Evolutionary conservation across 35 echinoderm and acorn worm genomes (phyloP), one percentile per base, ranked within the genome.

Genomic region (Heliocidaris tuberculata): DNA sequence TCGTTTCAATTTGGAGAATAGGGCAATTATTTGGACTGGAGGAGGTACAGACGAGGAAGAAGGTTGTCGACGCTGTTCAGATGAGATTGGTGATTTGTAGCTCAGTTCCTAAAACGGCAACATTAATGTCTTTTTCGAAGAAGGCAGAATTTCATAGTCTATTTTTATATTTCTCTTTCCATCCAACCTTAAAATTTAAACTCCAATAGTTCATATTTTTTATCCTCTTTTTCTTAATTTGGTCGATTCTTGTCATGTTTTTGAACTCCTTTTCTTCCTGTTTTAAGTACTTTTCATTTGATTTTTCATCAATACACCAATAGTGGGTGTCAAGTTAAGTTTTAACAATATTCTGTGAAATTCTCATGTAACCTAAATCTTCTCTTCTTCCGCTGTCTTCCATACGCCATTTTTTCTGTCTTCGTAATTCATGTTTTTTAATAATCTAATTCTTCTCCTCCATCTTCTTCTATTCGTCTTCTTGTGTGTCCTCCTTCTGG

Each of bases 1-100:
- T 48, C 87, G 12, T 89, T 89, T 48, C 87, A 89, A 89, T n/a
- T 89, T 89, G 87, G 15, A 12, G 47, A 89, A 89, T 47, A 48
- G 31, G 32, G 87, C 31, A 89, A 13, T 48, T 89, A 47, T 89
- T 47, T 47, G 31, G 12, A 7, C 32, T 32, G 87, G 47, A 89
- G 24, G 47, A 89, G 87, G 87, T 78, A 78, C 65, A n/a, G 65
- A 9, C 27, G 27, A 19, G 65, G 65, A 19, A 5, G 65, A 27
- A 42, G 35, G 35, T 42, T 17, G 7, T 78, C 52, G 52, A 78
- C 35, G 35, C 19, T 78, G 17, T 78, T 21, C 21, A n/a, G 24
- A 78, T 78, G 21, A 78, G 21, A n/a, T 78, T 78, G 65, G n/a
- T n/a, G 65, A 19, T n/a, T 78, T 78, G 65, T 78, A 70, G 9